phyloP scores from a whole-genome alignment of 2,888 invertebrate species.

The Protodeltote pygarga region DNA sequence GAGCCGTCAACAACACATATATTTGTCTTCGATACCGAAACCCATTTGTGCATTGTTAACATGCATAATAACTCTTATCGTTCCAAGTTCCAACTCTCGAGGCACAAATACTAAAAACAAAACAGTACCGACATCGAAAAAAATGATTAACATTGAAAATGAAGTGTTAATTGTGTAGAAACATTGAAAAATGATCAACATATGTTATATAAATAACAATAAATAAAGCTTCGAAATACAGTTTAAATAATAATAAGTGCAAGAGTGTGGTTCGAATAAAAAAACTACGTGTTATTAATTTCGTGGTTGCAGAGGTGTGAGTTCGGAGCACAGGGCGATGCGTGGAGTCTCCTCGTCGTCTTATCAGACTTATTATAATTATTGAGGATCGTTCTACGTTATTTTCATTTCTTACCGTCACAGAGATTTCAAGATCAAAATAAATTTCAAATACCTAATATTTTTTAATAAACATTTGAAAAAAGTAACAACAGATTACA shows the following conservation, averaged over 20 bases:
- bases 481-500: no score
- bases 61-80: conserved; percentile 66
- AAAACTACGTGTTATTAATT: conserved; percentile 86
- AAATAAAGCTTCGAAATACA: conserved; percentile 84
- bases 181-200: conserved; percentile 87
- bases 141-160: conserved; percentile 81
- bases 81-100: conserved; percentile 55
- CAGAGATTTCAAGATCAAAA: no score
- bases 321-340: conserved; percentile 66
- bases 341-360: conserved; percentile 59
- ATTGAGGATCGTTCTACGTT: no score
- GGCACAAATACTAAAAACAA: conserved; percentile 70
- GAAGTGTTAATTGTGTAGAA: conserved; percentile 86
- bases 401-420: no score
- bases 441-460: no score
- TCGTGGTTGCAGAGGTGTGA: conserved; percentile 83
- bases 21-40: conserved; percentile 50
- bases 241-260: conserved; percentile 87
- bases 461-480: no score
- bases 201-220: conserved; percentile 87
- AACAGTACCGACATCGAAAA: conserved; percentile 67
- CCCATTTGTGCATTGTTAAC: conserved; percentile 63
- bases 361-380: no score
- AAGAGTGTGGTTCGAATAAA: conserved; percentile 82
- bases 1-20: conserved; percentile 27